Base-by-base conservation (phyloP, 2,113 vertebrate genomes). In the Lophius piscatorius region DNA sequence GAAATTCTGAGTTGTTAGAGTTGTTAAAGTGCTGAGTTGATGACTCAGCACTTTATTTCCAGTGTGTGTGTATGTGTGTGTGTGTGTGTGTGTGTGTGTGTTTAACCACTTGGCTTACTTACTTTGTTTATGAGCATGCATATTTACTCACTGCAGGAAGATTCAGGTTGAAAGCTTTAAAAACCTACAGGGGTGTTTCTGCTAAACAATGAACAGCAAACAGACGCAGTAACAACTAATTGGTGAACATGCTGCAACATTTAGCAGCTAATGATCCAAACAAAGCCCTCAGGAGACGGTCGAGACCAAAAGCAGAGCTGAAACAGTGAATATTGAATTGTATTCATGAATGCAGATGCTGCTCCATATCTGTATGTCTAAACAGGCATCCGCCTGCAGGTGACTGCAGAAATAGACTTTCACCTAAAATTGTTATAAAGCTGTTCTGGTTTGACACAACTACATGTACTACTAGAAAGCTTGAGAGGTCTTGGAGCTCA, bases 361-460 rank as follows among this genome's bases (percentile, higher is more conserved):
- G 22, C 14, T 14, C 39, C 23, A n/a, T 28, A 10, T 39, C 9
- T 12, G 6, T 5, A 14, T 20, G 50, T 22, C 17, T 16, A 7
- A 23, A 13, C 8, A 9, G 6, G 22, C 22, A 26, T 8, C 36
- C 14, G 13, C 10, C 16, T 13, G 17, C n/a, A 14, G 23, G 17
- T 12, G 40, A 18, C n/a, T 39, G 18, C n/a, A 39, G 38, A n/a
- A n/a, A n/a, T n/a, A n/a, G n/a, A n/a, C n/a, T n/a, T n/a, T n/a
- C n/a, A n/a, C n/a, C n/a, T n/a, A 8, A 28, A 28, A 4, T 28
- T 28, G 26, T 28, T 28, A 4, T 28, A 8, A 28, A 40, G 58
- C 42, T 31, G 22, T 34, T 58, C 28, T 33, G 31, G 14, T 22
- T 64, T 28, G n/a, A n/a, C n/a, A n/a, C n/a, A n/a, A n/a, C n/a